phyloP scores from a whole-genome alignment of 2,797 vertebrate genomes.

The Malurus leucopterus region DNA sequence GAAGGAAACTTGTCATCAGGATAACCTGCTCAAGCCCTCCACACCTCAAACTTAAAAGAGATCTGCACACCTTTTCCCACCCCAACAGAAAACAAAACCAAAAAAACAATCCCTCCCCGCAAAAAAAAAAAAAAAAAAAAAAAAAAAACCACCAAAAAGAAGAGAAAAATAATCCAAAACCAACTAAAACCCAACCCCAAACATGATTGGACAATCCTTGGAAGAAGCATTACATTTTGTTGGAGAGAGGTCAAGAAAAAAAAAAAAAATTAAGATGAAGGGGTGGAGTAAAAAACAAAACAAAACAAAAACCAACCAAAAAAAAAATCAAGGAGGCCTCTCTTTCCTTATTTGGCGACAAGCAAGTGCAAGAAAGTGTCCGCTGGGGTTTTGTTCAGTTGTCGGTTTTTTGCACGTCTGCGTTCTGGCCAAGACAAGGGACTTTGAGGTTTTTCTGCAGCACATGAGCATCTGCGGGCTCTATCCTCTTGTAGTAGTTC shows the following conservation, averaged over 20 bases:
- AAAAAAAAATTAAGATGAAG: not conserved
- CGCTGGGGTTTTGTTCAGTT: constrained; percentile 82
- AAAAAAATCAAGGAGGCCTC: constrained; percentile 64
- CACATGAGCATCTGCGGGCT: constrained; percentile 96
- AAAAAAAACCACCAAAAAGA: not conserved
- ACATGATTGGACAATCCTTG: constrained; percentile 69
- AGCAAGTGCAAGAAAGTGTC: constrained; percentile 84
- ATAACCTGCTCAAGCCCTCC: constrained; percentile 56
- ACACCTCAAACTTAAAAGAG: constrained; percentile 54
- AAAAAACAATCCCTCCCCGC: not conserved
- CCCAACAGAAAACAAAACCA: not conserved
- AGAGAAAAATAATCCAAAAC: not conserved
- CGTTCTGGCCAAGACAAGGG: constrained; percentile 84
- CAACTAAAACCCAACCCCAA: constrained; percentile 42
- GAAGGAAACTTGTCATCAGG: constrained; percentile 57
- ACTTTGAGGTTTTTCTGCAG: constrained; percentile 97
- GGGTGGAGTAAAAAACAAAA: constrained; percentile 24
- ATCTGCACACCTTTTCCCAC: constrained; percentile 50
- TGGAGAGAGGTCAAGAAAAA: constrained; percentile 58
- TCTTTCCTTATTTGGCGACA: constrained; percentile 84
- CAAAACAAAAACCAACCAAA: not conserved
- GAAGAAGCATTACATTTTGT: constrained; percentile 68
- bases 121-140: no score
- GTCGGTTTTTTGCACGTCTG: constrained; percentile 92
- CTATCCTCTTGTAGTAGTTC: constrained; percentile 99